Base-by-base conservation (phyloP, 2,797 vertebrate genomes). In the Falco peregrinus region DNA sequence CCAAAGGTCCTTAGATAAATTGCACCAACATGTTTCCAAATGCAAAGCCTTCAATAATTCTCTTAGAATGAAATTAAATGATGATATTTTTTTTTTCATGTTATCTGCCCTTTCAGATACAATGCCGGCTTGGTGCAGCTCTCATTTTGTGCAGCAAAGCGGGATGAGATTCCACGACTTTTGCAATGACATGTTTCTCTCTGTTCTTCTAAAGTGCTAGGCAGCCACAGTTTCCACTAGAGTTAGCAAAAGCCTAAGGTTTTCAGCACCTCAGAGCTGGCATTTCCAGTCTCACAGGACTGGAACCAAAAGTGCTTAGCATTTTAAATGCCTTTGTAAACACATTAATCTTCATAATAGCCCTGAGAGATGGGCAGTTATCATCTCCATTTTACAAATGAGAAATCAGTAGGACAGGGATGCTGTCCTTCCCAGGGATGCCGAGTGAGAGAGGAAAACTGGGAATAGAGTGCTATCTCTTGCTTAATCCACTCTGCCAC, bases 291-390 rank as follows among this genome's bases (percentile, higher is more conserved):
- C 96, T 91, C 96, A 90, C 21, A 94, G 92, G 89, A 88, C 82
- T 94, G 91, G 87, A 96, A 96, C 82, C 51, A 92, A 69, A 88
- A 94, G 87, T 84, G 93, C 89, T 97, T 96, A 93, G 94, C 92
- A 97, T 89, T 94, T 95, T 79, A 93, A 96, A 96, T 77, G 96
- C 82, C 76, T 94, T 95, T 60, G 92, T 96, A 95, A 96, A 96
- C 95, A 96, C 93, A 96, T 97, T 90, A 84, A 94, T 96, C 94
- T 95, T 96, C 61, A 41, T 77, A 60, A 68, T 64, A 69, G 87
- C 37, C 70, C 85, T 80, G 35, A 73, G 89, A 89, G 88, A 75
- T 92, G 90, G 93, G 90, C 82, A 84, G 73, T 95, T 84, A 86
- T 67, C 81, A 69, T 73, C 68, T 84, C 76, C 57, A 73, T 94